phyloP scores from a whole-genome alignment of 2,888 invertebrate genomes.

The Volucella inanis region DNA sequence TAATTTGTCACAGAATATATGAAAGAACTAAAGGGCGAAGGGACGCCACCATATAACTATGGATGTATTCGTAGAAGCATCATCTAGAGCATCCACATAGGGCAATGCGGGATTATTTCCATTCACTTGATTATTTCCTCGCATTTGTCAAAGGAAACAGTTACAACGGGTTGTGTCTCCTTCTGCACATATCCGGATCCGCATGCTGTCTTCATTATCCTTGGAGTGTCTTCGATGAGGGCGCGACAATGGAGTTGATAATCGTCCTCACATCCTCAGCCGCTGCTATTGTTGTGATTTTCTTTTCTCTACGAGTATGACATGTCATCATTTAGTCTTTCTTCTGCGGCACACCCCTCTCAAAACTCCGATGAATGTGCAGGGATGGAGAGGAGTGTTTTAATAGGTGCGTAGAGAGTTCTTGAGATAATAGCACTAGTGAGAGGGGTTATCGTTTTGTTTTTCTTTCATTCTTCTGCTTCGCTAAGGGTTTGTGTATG shows the following conservation, averaged over 20 bases:
- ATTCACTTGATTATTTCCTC: constrained; percentile 73
- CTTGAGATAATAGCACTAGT: constrained; percentile 66
- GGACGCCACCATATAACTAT: neutral
- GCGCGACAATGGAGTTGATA: constrained; percentile 73
- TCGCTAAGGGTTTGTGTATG: constrained; percentile 15
- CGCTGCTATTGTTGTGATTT: constrained; percentile 59
- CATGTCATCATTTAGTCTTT: constrained; percentile 53
- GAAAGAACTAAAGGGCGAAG: neutral
- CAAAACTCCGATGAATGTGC: neutral
- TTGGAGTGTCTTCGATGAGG: constrained; percentile 65
- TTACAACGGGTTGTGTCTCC: constrained; percentile 70
- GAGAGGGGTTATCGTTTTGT: constrained; percentile 42
- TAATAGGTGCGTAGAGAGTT: constrained; percentile 71
- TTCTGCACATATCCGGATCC: constrained; percentile 71
- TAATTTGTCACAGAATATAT: constrained; percentile 67
- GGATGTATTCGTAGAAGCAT: too few relatives aligned
- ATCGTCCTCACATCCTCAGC: constrained; percentile 49
- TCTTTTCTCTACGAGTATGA: constrained; percentile 40
- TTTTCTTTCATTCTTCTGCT: constrained; percentile 31
- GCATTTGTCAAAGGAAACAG: constrained; percentile 73
- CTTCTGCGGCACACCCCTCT: constrained; percentile 9
- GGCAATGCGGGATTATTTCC: constrained; percentile 54
- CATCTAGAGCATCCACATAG: too few relatives aligned
- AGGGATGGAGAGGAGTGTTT: constrained; percentile 24
- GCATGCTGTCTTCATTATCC: constrained; percentile 70